Conservation (phyloP, 2,797 vertebrate genomes). For the Vireo griseus region DNA sequence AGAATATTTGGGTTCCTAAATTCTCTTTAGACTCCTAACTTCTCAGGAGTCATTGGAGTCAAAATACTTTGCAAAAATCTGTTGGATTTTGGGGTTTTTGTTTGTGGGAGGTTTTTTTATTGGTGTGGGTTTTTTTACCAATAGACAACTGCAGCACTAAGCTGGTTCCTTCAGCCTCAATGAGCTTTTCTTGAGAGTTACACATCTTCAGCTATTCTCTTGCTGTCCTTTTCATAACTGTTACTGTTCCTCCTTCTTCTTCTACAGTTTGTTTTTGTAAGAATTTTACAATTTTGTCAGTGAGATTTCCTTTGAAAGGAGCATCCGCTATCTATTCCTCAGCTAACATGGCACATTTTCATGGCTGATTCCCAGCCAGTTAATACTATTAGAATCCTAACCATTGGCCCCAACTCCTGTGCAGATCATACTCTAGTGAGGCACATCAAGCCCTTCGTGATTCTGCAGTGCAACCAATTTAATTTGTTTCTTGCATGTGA, state of each 20-base stretch:
- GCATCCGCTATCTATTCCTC: background rate
- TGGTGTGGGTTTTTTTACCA: background rate
- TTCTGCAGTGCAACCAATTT: background rate
- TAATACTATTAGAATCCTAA: background rate
- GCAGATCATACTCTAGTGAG: background rate
- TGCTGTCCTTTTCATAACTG: background rate
- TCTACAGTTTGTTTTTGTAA: background rate
- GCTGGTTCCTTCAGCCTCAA: background rate
- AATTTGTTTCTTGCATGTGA: background rate
- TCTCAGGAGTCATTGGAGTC: background rate
- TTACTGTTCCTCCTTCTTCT: background rate
- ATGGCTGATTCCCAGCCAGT: background rate
- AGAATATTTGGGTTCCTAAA: background rate
- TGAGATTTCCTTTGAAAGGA: background rate
- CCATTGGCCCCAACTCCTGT: background rate
- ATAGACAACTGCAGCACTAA: background rate
- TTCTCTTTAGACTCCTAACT: background rate
- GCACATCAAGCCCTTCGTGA: background rate
- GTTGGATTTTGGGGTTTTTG: background rate
- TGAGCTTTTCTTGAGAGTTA: background rate
- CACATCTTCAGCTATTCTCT: background rate
- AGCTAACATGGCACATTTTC: background rate
- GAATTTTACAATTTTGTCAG: background rate
- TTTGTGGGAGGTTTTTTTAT: background rate
- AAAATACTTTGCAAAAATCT: background rate